Percentiles rank a stretch among this genome's conserved stretches.
Conservation (phyloP, 2,113 vertebrate genomes). For the Helogale parvula region DNA sequence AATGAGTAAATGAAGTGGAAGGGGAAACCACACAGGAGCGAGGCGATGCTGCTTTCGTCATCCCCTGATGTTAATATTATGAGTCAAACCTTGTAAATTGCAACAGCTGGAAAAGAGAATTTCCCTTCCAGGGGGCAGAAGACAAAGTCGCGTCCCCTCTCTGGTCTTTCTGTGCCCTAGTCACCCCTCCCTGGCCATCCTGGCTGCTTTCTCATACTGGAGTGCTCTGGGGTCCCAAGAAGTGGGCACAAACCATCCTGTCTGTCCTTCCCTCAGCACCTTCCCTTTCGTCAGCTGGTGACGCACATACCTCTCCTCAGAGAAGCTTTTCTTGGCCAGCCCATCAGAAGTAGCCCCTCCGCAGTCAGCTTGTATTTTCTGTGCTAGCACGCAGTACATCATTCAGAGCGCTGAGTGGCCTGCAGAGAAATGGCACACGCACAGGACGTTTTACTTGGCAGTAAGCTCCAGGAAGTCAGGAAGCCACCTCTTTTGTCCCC, state of each 20-base stretch:
- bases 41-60: fast-evolving
- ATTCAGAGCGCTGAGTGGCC: background rate
- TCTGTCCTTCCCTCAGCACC: background rate
- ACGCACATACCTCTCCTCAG: background rate
- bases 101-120: too few species aligned
- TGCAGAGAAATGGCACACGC: background rate
- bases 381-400: fast-evolving
- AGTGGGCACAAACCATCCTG: background rate
- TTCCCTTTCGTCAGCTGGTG: background rate
- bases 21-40: background rate
- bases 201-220: fast-evolving
- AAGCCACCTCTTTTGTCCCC: background rate
- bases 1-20: background rate
- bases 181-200: background rate
- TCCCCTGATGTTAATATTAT: background rate
- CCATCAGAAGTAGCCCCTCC: background rate
- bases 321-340: background rate
- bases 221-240: background rate
- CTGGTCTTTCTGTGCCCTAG: background rate
- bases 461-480: background rate
- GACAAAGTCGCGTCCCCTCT: fast-evolving
- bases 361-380: background rate
- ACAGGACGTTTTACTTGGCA: background rate
- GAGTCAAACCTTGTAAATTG: fast-evolving
- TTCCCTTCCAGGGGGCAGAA: background rate